Percentiles rank a stretch among this genome's conserved stretches.
Conservation (phyloP, 1,140 invertebrate genomes). For the Bemisia tabaci region DNA sequence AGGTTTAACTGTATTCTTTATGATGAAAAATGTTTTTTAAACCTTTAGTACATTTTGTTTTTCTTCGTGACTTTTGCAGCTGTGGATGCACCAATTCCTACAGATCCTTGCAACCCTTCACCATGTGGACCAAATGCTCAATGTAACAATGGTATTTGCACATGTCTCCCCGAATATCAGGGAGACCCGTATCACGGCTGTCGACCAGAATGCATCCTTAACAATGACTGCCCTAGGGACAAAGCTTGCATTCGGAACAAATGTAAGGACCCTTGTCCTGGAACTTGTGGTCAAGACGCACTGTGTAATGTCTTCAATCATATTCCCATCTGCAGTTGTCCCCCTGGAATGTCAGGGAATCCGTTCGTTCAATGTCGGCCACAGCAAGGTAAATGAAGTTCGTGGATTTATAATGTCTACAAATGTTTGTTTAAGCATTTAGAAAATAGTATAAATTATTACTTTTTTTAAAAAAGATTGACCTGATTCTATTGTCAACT, state of each 20-base stretch:
- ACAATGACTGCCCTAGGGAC: conserved; percentile 33
- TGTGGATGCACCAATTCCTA: conserved; percentile 15
- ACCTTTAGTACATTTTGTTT: background rate
- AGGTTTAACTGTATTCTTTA: no score
- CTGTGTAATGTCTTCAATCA: conserved; percentile 36
- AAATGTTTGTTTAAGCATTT: no score
- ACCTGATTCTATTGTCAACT: no score
- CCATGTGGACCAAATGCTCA: conserved; percentile 48
- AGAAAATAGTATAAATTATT: no score
- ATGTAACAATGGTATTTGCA: conserved; percentile 36
- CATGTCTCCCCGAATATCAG: conserved; percentile 37
- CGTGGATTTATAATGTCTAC: no score
- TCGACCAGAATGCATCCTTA: conserved; percentile 36
- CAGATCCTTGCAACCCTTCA: conserved; percentile 55
- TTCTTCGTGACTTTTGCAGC: conserved; percentile 13
- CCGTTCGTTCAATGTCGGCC: conserved; percentile 29
- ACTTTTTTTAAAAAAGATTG: no score
- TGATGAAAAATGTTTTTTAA: no score
- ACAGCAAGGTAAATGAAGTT: conserved; percentile 37
- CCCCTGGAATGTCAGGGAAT: conserved; percentile 34
- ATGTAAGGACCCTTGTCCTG: conserved; percentile 37
- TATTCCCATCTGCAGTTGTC: conserved; percentile 36
- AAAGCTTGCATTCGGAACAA: conserved; percentile 37
- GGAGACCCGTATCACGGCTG: conserved; percentile 40
- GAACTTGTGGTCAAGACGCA: conserved; percentile 37